phyloP scores from a whole-genome alignment of 2,797 vertebrate genomes.

The Sylvia borin region DNA sequence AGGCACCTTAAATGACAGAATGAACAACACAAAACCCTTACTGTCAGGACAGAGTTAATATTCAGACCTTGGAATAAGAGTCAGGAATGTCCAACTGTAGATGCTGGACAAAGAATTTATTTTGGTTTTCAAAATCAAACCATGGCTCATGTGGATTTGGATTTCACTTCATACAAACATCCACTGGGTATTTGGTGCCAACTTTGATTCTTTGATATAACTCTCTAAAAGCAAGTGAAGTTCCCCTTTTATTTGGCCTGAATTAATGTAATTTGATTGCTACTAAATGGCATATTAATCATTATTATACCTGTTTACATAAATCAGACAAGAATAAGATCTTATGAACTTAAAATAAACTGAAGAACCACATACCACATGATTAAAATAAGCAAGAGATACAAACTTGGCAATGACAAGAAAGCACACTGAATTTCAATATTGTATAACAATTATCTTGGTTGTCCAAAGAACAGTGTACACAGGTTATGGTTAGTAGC shows the following conservation, averaged over 20 bases:
- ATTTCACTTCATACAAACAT: neutral
- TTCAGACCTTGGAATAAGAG: neutral
- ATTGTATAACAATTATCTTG: neutral
- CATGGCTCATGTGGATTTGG: neutral
- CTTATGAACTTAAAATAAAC: neutral
- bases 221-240: neutral
- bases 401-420: neutral
- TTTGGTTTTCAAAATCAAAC: constrained; percentile 24
- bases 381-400: neutral
- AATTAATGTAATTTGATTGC: neutral
- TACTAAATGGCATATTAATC: neutral
- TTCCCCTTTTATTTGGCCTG: neutral
- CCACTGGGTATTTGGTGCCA: neutral
- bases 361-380: neutral
- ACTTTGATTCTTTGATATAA: neutral
- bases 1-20: neutral
- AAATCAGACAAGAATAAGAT: neutral
- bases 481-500: neutral
- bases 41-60: neutral
- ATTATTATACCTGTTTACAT: neutral
- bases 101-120: neutral
- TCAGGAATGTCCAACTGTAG: neutral
- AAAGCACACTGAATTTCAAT: constrained; percentile 3
- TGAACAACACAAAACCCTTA: neutral
- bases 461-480: neutral